phyloP scores from a whole-genome alignment of 1,140 invertebrate genomes.

The Pogonomyrmex barbatus region DNA sequence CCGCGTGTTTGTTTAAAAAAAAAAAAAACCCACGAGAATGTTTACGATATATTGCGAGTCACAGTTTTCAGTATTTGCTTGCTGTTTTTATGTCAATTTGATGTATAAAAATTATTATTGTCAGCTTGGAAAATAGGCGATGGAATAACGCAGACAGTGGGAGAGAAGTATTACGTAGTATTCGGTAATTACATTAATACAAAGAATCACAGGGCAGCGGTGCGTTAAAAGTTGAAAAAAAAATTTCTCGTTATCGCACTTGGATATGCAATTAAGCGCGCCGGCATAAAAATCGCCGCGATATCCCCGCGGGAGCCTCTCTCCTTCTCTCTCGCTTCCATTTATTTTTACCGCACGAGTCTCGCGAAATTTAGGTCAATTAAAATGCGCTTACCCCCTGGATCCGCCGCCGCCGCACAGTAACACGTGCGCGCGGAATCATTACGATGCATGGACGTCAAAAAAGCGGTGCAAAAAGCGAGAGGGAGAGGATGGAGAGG shows the following conservation, averaged over 20 bases:
- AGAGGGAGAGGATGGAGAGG: background rate
- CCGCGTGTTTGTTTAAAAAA: too few relatives aligned
- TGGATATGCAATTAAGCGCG: slow-evolving; percentile 48
- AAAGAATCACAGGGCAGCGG: slow-evolving; percentile 15
- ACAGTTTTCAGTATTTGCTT: background rate
- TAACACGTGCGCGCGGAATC: slow-evolving; percentile 65
- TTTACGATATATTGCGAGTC: background rate
- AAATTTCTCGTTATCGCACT: slow-evolving; percentile 60
- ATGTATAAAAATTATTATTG: slow-evolving; percentile 15
- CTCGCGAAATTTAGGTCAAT: slow-evolving; percentile 70
- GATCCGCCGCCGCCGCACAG: slow-evolving; percentile 12
- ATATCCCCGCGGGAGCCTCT: slow-evolving; percentile 1
- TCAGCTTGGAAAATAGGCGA: background rate
- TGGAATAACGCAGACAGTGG: background rate
- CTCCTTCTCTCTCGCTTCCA: background rate
- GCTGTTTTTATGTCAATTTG: background rate
- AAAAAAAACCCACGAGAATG: background rate
- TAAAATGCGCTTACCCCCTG: slow-evolving; percentile 59
- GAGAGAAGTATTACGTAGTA: background rate
- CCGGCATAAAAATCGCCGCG: slow-evolving; percentile 46
- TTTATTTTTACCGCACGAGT: slow-evolving; percentile 29
- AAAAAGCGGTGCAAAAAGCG: slow-evolving; percentile 36
- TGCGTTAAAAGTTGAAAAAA: slow-evolving; percentile 44
- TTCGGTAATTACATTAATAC: slow-evolving; percentile 33
- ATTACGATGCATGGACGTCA: slow-evolving; percentile 53